Conservation (phyloP, 2,797 vertebrate species). For the Amniataba percoides region DNA sequence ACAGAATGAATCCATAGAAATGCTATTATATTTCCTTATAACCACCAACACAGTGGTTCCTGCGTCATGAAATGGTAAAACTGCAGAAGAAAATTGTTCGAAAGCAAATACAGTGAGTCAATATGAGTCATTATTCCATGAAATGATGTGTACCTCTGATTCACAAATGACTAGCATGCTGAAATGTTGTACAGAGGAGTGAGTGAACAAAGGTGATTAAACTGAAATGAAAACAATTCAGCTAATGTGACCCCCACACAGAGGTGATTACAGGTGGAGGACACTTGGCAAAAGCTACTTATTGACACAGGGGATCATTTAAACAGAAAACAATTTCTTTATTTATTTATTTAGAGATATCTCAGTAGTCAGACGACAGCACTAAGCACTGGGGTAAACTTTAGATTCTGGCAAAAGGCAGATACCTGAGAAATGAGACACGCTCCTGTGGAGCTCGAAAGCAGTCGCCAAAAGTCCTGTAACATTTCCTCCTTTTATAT, state of each 20-base stretch:
- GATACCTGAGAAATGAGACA: neutral
- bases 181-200: neutral
- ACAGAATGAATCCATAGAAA: neutral
- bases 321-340: neutral
- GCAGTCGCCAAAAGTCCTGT: neutral
- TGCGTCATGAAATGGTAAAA: slow-evolving; percentile 3
- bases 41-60: neutral
- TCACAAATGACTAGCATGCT: neutral
- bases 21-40: neutral
- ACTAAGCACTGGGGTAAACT: neutral
- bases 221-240: slow-evolving; percentile 18
- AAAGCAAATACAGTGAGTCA: neutral
- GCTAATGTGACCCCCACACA: slow-evolving; percentile 16
- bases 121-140: too few relatives aligned
- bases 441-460: neutral
- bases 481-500: neutral
- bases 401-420: neutral
- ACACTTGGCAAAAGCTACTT: slow-evolving; percentile 49
- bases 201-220: slow-evolving; percentile 21
- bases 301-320: slow-evolving; percentile 11
- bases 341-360: neutral
- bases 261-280: slow-evolving; percentile 21
- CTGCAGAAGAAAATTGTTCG: neutral
- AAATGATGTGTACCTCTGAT: too few relatives aligned
- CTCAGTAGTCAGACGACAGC: neutral